phyloP scores from a whole-genome alignment of 2,113 vertebrate genomes.

The Ophthalmolycus amberensis region DNA sequence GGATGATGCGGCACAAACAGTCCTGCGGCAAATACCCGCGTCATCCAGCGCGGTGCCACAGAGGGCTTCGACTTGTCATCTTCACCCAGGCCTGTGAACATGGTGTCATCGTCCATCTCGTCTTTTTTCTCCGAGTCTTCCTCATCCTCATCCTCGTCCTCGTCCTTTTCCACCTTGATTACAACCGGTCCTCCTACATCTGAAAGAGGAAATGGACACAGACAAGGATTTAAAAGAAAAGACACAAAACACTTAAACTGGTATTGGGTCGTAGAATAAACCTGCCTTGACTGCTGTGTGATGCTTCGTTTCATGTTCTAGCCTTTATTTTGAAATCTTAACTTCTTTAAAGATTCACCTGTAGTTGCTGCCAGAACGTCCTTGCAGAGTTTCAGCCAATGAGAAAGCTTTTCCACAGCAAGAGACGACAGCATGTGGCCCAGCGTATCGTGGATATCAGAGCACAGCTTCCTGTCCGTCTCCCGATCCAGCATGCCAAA shows the following conservation, averaged over 20 bases:
- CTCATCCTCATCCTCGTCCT: constrained; percentile 80
- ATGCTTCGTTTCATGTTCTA: neutral
- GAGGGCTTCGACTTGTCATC: constrained; percentile 96
- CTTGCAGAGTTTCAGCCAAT: constrained; percentile 98
- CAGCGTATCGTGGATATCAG: constrained; percentile 97
- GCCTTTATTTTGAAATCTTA: neutral
- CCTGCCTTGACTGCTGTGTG: neutral
- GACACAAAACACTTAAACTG: neutral
- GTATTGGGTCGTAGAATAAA: neutral
- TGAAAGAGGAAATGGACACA: constrained; percentile 61
- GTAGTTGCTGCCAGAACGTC: constrained; percentile 97
- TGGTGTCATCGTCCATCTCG: constrained; percentile 97
- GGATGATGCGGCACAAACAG: constrained; percentile 94
- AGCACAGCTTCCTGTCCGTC: constrained; percentile 95
- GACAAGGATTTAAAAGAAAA: neutral
- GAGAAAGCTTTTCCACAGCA: constrained; percentile 95
- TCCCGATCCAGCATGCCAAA: constrained; percentile 98
- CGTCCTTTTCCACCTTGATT: constrained; percentile 91
- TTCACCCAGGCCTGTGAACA: constrained; percentile 96
- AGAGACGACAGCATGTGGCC: constrained; percentile 98
- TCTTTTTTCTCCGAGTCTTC: constrained; percentile 95
- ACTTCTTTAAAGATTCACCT: constrained; percentile 78
- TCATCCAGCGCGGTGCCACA: constrained; percentile 97
- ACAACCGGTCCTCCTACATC: constrained; percentile 88
- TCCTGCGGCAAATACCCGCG: constrained; percentile 97